Base-by-base conservation (phyloP, 2,797 vertebrate species). In the Catostomus latipinnis region DNA sequence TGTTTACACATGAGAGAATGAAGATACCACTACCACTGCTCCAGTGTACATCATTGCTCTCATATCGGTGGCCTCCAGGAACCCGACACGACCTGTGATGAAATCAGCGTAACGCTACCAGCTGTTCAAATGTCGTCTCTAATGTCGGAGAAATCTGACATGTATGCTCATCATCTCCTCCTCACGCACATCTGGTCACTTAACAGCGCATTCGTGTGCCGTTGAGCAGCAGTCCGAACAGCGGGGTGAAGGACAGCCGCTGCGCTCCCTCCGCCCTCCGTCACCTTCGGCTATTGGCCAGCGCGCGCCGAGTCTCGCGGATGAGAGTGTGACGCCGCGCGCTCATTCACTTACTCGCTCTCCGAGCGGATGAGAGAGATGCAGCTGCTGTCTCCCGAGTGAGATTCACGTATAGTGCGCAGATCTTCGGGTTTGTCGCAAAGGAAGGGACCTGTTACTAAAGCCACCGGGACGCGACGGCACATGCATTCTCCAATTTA, bases 401-500 rank as follows among this genome's bases (percentile, higher is more conserved):
- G 79, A 84, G 85, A 86, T 83, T 43, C 68, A 72, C 45, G 18
- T 9, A 11, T 12, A 71, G 34, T 45, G 50, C 53, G 71, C 22
- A 52, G 71, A 84, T 70, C 80, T 77, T 81, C 69, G 88, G 82
- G 81, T 48, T 18, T 66, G 52, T 62, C 57, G 14, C 81, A 60
- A 57, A 88, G 50, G 83, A 81, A 78, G 84, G 50, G 16, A 62
- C 84, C 84, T 63, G 83, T 88, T 82, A 56, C 66, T 52, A 79
- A 74, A 63, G 72, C 62, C 78, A 46, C 34, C 80, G 57, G 53
- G 75, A 80, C 58, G 71, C 63, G 54, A 75, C 83, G 70, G 81
- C 88, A 85, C 83, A 94, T 91, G 92, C 82, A 49, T 75, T 74
- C 85, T 88, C 89, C 86, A 71, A 88, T 87, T 81, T 87, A 85